Base-by-base conservation (phyloP, 1,140 invertebrate genomes). In the Mycetomoellerius zeteki region DNA sequence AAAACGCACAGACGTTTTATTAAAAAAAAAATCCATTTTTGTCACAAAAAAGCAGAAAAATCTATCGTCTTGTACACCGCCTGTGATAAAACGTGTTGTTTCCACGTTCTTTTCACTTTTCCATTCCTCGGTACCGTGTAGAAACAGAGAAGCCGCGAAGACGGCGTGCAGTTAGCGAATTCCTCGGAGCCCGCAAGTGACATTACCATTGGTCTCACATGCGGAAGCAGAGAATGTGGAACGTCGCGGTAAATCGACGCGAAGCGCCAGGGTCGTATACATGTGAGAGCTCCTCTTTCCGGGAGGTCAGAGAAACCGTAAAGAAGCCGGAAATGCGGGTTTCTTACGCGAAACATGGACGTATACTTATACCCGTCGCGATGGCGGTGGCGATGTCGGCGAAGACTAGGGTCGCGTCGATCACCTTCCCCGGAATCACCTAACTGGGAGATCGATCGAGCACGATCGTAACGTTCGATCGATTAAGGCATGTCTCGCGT, bases 311-410 rank as follows among this genome's bases (percentile, higher is more conserved):
- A 88, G 73, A 76, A 85, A 88, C 86, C 71, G 43, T 88, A 60
- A 85, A 85, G 71, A 81, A 91, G 76, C 85, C 88, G 90, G 90
- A 91, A 91, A 89, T 89, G 81, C 85, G 84, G 85, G 75, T 85
- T 89, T 80, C 86, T 72, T 78, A 21, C 21, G 12, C 33, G 33
- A 6, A 64, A 43, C 71, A 33, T 27, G 71, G 47, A 84, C 71
- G 69, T 82, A 24, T 75, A 76, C 75, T 64, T 64, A 64, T 82
- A 65, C 43, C 52, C 65, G 56, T 52, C 64, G 56, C 27, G 60
- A 19, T 33, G 37, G 14, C 12, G 43, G 60, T 24, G 60, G 60
- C 27, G 60, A 7, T 16, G 24, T 12, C 16, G 16, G 54, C n/a
- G 54, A 56, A 10, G n/a, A 27, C 52, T 24, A 77, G 60, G 64